These are phyloP conservation scores for Leucophenga montana DNA, from an alignment of 2,888 invertebrate genomes.

Conservation along the genomic window DNA sequence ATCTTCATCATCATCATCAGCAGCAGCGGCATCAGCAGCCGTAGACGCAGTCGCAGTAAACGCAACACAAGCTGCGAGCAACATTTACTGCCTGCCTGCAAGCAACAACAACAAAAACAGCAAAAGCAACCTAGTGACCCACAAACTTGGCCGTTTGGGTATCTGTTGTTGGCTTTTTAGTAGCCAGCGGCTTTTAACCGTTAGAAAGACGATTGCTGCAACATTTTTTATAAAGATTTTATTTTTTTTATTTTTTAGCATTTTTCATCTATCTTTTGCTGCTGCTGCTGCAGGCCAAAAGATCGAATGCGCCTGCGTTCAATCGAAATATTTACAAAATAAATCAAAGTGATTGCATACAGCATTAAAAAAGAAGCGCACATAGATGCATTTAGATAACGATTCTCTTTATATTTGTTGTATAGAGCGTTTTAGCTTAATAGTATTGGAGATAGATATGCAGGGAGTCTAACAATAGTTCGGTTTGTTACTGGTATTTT, in stretches of 20 bases:
- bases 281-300: conserved; percentile 29
- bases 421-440: too few relatives aligned
- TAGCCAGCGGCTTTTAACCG: conserved; percentile 53
- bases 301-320: conserved; percentile 21
- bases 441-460: too few relatives aligned
- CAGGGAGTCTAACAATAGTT: too few relatives aligned
- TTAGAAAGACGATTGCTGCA: conserved; percentile 49
- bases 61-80: background rate
- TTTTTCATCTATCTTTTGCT: conserved; percentile 34
- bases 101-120: conserved; percentile 35
- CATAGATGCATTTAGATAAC: too few relatives aligned
- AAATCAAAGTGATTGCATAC: conserved; percentile 11
- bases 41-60: too few relatives aligned
- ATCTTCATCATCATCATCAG: conserved; percentile 36
- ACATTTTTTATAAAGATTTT: conserved; percentile 24
- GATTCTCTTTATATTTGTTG: too few relatives aligned
- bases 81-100: background rate
- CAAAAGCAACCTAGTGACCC: conserved; percentile 58
- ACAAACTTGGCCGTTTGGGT: conserved; percentile 40
- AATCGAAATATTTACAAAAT: conserved; percentile 18
- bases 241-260: background rate
- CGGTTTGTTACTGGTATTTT: too few relatives aligned
- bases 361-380: background rate
- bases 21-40: too few relatives aligned
- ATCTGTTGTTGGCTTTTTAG: conserved; percentile 17